Conservation (phyloP, 1,140 invertebrate genomes). For the Charaxes varanes region DNA sequence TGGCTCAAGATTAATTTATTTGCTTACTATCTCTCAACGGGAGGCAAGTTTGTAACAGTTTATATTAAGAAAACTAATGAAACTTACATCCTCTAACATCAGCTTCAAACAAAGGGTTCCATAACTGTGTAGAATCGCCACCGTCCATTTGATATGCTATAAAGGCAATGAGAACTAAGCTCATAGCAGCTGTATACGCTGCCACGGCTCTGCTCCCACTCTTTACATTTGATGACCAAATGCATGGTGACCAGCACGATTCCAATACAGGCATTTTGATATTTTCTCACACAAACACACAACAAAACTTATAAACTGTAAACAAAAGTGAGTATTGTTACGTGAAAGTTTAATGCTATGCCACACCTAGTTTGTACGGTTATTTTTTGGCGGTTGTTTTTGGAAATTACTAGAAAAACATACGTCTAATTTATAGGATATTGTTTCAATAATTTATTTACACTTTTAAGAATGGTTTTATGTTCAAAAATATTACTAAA, state of each 20-base stretch:
- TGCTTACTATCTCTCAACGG: too few relatives aligned
- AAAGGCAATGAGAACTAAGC: conserved; percentile 84
- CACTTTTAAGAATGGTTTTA: too few relatives aligned
- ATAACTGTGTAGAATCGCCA: conserved; percentile 90
- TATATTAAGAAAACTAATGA: too few relatives aligned
- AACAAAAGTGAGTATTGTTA: neutral
- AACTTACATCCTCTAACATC: conserved; percentile 85
- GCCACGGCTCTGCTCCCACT: conserved; percentile 85
- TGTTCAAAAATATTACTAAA: too few relatives aligned
- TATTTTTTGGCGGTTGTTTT: conserved; percentile 1
- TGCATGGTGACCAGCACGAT: conserved; percentile 90
- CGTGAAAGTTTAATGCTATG: too few relatives aligned
- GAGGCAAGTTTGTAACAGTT: too few relatives aligned
- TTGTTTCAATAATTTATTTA: neutral
- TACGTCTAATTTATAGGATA: neutral
- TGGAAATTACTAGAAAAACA: neutral
- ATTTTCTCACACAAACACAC: neutral
- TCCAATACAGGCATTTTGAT: conserved; percentile 76
- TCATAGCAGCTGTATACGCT: conserved; percentile 83
- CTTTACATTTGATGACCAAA: conserved; percentile 87
- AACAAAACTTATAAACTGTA: neutral
- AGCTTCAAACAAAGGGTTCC: conserved; percentile 90
- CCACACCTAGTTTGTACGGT: neutral
- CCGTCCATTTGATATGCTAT: conserved; percentile 84
- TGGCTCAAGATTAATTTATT: too few relatives aligned